Evolutionary conservation across 2,888 invertebrate genomes (phyloP).

Genomic region (Pristionchus mayeri): DNA sequence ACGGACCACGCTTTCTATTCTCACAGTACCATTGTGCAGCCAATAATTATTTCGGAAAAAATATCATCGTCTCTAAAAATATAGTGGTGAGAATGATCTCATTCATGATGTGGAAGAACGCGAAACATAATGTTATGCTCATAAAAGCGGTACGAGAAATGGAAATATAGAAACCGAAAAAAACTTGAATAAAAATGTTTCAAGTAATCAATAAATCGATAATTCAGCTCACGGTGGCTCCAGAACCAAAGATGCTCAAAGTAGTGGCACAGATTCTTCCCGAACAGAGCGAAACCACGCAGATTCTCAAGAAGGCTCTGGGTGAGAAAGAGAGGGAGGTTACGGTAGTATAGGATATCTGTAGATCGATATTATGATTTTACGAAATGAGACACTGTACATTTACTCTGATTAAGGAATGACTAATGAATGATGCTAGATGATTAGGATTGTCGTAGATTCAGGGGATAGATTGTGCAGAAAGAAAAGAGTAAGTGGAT

Average conservation of each 20-base stretch:
- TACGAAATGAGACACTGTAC: neutral
- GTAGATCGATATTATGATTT: neutral
- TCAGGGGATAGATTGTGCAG: neutral
- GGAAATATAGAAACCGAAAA: too few relatives aligned
- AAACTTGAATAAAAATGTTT: neutral
- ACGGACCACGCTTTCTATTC: too few relatives aligned
- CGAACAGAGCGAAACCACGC: constrained; percentile 62
- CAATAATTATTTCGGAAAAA: too few relatives aligned
- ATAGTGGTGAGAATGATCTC: too few relatives aligned
- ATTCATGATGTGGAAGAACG: too few relatives aligned
- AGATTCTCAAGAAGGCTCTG: constrained; percentile 63
- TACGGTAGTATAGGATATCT: neutral
- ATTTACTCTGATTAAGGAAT: neutral
- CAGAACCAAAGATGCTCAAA: constrained; percentile 68
- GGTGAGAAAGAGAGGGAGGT: constrained; percentile 8
- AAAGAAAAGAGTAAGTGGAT: neutral
- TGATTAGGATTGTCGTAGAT: neutral
- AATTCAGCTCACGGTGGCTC: constrained; percentile 54
- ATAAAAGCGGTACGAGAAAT: too few relatives aligned
- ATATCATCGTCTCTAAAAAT: too few relatives aligned
- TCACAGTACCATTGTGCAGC: too few relatives aligned
- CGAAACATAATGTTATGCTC: too few relatives aligned
- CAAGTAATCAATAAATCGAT: constrained; percentile 47
- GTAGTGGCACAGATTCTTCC: constrained; percentile 67
- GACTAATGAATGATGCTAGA: neutral